phyloP scores from a whole-genome alignment of 2,888 invertebrate species.

The Bibio marci region DNA sequence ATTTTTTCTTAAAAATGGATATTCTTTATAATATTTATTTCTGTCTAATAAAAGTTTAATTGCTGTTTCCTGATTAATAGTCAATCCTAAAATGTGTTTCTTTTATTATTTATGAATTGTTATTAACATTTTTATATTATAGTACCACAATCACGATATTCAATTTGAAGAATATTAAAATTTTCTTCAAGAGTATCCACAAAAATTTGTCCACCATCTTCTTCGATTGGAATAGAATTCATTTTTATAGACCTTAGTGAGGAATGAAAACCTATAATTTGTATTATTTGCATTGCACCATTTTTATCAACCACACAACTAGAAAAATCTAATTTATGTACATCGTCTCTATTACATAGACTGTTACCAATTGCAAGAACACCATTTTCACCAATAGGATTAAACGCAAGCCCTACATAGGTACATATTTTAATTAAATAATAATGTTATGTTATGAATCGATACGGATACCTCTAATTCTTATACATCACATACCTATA shows the following conservation, averaged over 20 bases:
- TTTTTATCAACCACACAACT: constrained; percentile 3
- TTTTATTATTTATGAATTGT: no score
- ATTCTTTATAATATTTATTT: constrained; percentile 5
- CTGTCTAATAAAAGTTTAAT: constrained; percentile 4
- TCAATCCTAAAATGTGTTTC: constrained; percentile 4
- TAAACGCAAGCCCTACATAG: constrained; percentile 5
- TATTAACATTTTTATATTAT: no score
- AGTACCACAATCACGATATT: constrained; percentile 6
- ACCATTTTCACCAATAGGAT: constrained; percentile 7
- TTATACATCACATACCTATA: no score
- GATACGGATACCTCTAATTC: no score
- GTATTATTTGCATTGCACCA: not conserved
- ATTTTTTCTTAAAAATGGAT: constrained; percentile 5
- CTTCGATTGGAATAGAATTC: constrained; percentile 1
- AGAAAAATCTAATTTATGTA: constrained; percentile 6
- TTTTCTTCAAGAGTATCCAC: constrained; percentile 3
- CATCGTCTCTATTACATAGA: constrained; percentile 3
- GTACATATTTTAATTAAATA: no score
- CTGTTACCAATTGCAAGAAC: constrained; percentile 4
- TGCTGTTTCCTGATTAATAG: constrained; percentile 4
- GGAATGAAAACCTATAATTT: constrained; percentile 4
- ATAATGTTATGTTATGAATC: no score
- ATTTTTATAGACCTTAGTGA: constrained; percentile 1
- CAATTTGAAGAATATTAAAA: constrained; percentile 2
- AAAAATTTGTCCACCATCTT: constrained; percentile 4